Base-by-base conservation (phyloP, 1,140 invertebrate species). In the Holcopasites calliopsidis region DNA sequence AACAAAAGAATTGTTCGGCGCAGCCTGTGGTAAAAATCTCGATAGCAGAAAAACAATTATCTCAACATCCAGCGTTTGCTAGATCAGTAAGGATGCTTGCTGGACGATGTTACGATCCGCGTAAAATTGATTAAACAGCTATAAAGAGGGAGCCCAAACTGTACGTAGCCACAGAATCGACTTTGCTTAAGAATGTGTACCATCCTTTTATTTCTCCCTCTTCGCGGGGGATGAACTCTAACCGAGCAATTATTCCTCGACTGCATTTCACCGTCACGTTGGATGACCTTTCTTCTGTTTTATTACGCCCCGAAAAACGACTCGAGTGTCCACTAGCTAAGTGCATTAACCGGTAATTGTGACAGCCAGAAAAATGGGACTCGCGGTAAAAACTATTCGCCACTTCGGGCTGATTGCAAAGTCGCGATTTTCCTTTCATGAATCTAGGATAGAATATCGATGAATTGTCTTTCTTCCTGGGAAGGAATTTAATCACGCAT, bases 121-220 rank as follows among this genome's bases (percentile, higher is more conserved):
- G 28, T 13, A 35, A 18, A 76, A 82, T 76, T 71, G 80, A 76
- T 76, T 80, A 80, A 66, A 71, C 11, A 16, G n/a, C 16, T n/a
- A 49, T 55, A 66, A 71, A 76, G 26, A 58, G 6, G 42, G 10
- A 23, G 44, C 40, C 62, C 47, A 18, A 52, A 31, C 60, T 26
- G 7, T 13, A 13, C 11, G 11, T 35, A 7, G 33, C 35, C 7
- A 33, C 6, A 18, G 2, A 38, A 7, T 28, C 38, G 26, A 68
- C 42, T 16, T 7, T 13, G 7, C 16, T 16, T 7, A 75, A 40
- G 16, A n/a, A 10, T 47, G 11, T 18, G 6, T 6, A 4, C 7
- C 23, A 31, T 5, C 16, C 28, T 44, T 26, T 13, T 35, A 18
- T 16, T 42, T 35, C n/a, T 1, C 2, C 11, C 7, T 26, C 23